Base-by-base conservation (phyloP, 2,113 vertebrate species). In the Prinia subflava region DNA sequence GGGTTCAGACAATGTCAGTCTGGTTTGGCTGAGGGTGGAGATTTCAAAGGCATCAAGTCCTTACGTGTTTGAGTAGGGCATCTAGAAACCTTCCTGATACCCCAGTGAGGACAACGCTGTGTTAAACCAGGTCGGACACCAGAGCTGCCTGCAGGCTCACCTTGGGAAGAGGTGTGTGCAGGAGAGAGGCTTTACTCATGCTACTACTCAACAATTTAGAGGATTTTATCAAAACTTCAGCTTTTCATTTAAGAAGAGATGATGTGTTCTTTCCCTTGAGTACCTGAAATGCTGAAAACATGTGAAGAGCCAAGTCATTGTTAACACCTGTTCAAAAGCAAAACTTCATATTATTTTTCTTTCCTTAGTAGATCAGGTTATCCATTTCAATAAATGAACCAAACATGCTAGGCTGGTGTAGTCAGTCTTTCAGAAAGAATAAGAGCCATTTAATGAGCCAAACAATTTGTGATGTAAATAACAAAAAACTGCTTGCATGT, bases 81-180 rank as follows among this genome's bases (percentile, higher is more conserved):
- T 30, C 70, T 52, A 78, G 55, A 68, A 52, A 20, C 19, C 50
- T 37, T 41, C 55, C 49, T 50, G 82, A 4, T 9, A 6, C 11
- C 11, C 6, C 14, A 6, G 28, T 1, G 27, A 68, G 68, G 55
- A 68, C 83, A 76, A n/a, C 0, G 0, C 76, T 15, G 21, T 31
- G 64, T 86, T 73, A 35, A 50, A 67, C 27, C 27, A 13, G 46
- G 24, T 15, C 2, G 37, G 71, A 17, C 33, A 15, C 24, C 4
- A 14, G 64, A 27, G n/a, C 52, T 0, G 1, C 64, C 53, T 62
- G 56, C 52, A 39, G 77, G 69, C 65, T 28, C 44, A 8, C 56
- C 69, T 59, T 17, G n/a, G 84, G 87, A 44, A 71, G 81, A 75
- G 56, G 6, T 13, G 39, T 14, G 30, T 3, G 3, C 33, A 47